Evolutionary conservation across 2,113 vertebrate species (phyloP).

Genomic region (Andinoacara biseriatus): DNA sequence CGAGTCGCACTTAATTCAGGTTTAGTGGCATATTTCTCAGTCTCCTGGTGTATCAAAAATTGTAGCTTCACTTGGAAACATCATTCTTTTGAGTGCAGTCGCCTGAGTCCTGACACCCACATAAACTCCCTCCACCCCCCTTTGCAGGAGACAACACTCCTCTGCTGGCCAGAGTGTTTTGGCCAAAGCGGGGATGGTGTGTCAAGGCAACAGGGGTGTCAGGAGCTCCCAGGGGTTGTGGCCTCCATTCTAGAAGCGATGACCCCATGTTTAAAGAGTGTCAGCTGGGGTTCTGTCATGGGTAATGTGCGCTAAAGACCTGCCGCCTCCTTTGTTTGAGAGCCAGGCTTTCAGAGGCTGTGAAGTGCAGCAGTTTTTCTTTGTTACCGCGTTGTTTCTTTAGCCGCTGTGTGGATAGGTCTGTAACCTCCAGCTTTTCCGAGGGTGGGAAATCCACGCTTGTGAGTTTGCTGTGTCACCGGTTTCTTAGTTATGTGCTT

Average conservation of each 20-base stretch:
- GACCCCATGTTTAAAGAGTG: constrained; percentile 82
- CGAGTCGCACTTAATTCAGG: background rate
- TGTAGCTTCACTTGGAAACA: background rate
- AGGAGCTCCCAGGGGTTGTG: constrained; percentile 75
- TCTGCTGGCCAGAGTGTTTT: constrained; percentile 32
- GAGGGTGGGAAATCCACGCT: constrained; percentile 60
- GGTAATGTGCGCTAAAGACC: constrained; percentile 78
- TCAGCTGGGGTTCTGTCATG: constrained; percentile 81
- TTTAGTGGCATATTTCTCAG: background rate
- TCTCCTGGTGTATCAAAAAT: background rate
- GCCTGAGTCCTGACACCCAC: background rate
- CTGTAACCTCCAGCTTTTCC: constrained; percentile 59
- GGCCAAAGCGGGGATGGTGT: constrained; percentile 33
- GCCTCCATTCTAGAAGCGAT: constrained; percentile 76
- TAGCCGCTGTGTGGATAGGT: constrained; percentile 46
- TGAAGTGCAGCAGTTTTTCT: constrained; percentile 72
- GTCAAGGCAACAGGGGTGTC: constrained; percentile 69
- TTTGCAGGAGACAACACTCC: background rate
- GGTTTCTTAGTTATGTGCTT: constrained; percentile 42
- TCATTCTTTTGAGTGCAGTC: constrained; percentile 28
- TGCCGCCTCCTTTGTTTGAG: constrained; percentile 78
- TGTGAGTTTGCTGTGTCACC: constrained; percentile 54
- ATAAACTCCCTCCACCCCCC: background rate
- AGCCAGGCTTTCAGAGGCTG: constrained; percentile 63
- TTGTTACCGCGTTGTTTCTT: constrained; percentile 62